These are phyloP conservation scores for Drosophila burlai DNA, from an alignment of 1,140 invertebrate species.

Conservation along the genomic window DNA sequence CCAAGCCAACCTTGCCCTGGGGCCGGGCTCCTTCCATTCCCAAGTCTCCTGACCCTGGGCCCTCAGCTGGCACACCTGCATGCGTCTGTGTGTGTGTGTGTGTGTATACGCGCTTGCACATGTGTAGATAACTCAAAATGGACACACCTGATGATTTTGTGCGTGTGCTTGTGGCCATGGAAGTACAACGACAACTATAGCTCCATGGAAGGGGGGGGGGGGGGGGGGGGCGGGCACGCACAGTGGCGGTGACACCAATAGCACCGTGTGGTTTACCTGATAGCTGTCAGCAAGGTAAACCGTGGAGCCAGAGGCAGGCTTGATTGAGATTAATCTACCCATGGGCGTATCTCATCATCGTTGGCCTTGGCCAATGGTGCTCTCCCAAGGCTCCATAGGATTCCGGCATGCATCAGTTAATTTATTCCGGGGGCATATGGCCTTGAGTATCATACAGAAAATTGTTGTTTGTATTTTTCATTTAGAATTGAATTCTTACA, in stretches of 20 bases:
- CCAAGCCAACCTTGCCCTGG: neutral
- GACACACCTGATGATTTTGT: constrained; percentile 51
- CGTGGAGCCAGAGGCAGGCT: neutral
- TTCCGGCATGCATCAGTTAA: neutral
- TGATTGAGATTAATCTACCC: neutral
- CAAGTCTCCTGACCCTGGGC: constrained; percentile 12
- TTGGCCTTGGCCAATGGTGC: neutral
- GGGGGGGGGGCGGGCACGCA: neutral
- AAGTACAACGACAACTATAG: constrained; percentile 3
- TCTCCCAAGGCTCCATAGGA: neutral
- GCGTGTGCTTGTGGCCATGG: constrained; percentile 9
- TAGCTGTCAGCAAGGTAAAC: neutral
- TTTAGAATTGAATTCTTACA: neutral
- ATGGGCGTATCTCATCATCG: too few relatives aligned
- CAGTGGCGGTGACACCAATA: neutral
- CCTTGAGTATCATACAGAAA: neutral
- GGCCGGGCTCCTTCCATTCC: neutral
- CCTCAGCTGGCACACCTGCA: constrained; percentile 5
- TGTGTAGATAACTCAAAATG: constrained; percentile 42
- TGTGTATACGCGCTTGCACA: constrained; percentile 18
- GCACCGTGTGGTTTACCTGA: neutral
- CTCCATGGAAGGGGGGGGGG: neutral
- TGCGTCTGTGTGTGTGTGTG: neutral
- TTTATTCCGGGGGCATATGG: neutral
- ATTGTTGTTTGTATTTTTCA: neutral